These are phyloP conservation scores for Pogonomyrmex californicus DNA, from an alignment of 1,140 invertebrate species.

Conservation along the genomic window DNA sequence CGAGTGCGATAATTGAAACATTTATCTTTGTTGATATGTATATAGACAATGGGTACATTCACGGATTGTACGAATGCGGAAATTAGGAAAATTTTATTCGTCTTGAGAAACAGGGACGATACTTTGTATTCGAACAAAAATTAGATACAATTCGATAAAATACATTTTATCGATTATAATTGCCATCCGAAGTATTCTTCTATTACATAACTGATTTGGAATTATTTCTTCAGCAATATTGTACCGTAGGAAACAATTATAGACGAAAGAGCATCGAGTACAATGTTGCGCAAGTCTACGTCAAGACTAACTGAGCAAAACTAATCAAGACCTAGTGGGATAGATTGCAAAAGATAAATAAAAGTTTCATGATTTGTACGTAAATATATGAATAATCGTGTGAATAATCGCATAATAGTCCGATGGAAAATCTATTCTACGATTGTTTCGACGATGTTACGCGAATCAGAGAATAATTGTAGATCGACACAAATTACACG, in stretches of 20 bases:
- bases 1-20: constrained; percentile 49
- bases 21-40: background rate
- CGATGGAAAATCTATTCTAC: constrained; percentile 56
- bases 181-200: background rate
- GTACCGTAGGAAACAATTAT: background rate
- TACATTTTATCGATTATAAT: background rate
- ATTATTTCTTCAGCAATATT: background rate
- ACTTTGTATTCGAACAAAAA: no score
- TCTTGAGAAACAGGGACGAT: no score
- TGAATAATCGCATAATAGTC: constrained; percentile 10
- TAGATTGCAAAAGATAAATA: constrained; percentile 55
- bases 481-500: constrained; percentile 22
- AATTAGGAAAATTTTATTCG: background rate
- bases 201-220: background rate
- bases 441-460: constrained; percentile 48
- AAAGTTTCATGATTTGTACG: constrained; percentile 48
- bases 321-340: constrained; percentile 56
- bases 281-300: background rate
- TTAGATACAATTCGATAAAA: background rate
- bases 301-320: background rate
- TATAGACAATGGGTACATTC: background rate
- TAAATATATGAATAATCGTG: constrained; percentile 22
- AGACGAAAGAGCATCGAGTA: background rate
- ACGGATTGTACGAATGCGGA: background rate
- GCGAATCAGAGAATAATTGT: constrained; percentile 24